phyloP scores from a whole-genome alignment of 2,797 vertebrate species.

The Botia almorhae region DNA sequence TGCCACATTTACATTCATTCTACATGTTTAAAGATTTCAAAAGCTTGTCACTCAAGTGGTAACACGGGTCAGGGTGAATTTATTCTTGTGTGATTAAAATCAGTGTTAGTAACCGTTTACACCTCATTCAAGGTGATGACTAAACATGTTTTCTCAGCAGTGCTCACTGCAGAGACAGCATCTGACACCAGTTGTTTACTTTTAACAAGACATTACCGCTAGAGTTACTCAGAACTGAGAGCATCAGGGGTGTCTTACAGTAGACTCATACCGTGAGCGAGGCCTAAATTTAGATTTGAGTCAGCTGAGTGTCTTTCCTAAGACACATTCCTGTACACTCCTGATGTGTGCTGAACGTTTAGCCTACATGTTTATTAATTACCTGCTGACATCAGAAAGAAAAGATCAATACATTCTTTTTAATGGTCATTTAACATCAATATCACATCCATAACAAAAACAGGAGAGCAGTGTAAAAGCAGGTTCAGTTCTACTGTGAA shows the following conservation, averaged over 20 bases:
- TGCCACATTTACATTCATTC: neutral
- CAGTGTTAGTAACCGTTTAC: slow-evolving; percentile 6
- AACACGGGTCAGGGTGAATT: neutral
- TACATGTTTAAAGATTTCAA: neutral
- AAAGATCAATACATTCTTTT: neutral
- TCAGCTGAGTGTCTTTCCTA: neutral
- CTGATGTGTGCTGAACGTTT: neutral
- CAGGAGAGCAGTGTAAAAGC: neutral
- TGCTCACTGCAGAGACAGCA: slow-evolving; percentile 33
- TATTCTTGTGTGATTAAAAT: slow-evolving; percentile 4
- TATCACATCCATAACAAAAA: neutral
- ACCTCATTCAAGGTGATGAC: slow-evolving; percentile 17
- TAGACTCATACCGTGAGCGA: neutral
- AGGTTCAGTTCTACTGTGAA: neutral
- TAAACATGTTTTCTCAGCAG: slow-evolving; percentile 32
- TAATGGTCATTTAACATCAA: neutral
- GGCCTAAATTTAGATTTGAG: neutral
- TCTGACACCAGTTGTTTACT: neutral
- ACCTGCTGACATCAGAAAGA: neutral
- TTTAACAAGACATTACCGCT: neutral
- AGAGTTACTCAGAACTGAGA: slow-evolving; percentile 16
- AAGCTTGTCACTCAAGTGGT: neutral
- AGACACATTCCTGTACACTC: neutral
- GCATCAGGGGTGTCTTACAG: neutral
- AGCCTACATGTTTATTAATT: slow-evolving; percentile 13